Evolutionary conservation across 2,113 vertebrate genomes (phyloP), one percentile per base, ranked within the genome.

Genomic region (Siniperca knerii): DNA sequence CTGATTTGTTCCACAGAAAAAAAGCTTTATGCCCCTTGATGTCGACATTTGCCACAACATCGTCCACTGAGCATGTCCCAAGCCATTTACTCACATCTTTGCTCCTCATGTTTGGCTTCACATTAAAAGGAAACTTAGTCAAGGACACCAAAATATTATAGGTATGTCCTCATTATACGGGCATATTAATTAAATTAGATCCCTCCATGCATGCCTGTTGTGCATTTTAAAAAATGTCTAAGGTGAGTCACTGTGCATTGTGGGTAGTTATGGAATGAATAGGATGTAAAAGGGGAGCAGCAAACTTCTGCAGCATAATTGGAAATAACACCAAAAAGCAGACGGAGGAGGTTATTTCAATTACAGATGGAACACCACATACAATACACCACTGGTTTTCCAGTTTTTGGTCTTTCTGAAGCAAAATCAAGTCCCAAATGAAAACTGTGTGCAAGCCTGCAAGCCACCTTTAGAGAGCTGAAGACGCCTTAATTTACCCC

Each of bases 401-500:
- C 86, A 85, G 25, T 82, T 91, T 91, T 90, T 88, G 71, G 71
- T 82, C 69, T 84, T 87, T 86, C 73, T 88, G 71, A 79, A 87
- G 76, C n/a, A 70, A 71, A 91, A 77, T 84, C 78, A 82, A 60
- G 42, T 64, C 57, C 25, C 52, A 89, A 89, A 89, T 89, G 78
- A 91, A 87, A 89, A 83, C 82, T 91, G 84, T 75, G 80, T 83
- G 50, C 75, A 76, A 66, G 78, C 83, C 71, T 91, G 78, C 72
- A 87, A 92, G 93, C 87, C 90, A 93, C 88, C 85, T 93, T 87
- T 85, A 72, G 33, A 81, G 62, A 87, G 81, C 85, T 74, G 89
- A 91, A 82, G 85, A 87, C 64, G 79, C 71, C 44, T 77, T 93
- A 91, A 93, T 94, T 91, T 86, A 88, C 82, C 88, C 87, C 89